Percentiles rank a stretch among this genome's conserved stretches.
phyloP scores from a whole-genome alignment of 2,797 vertebrate species.

The Chromobotia macracanthus region DNA sequence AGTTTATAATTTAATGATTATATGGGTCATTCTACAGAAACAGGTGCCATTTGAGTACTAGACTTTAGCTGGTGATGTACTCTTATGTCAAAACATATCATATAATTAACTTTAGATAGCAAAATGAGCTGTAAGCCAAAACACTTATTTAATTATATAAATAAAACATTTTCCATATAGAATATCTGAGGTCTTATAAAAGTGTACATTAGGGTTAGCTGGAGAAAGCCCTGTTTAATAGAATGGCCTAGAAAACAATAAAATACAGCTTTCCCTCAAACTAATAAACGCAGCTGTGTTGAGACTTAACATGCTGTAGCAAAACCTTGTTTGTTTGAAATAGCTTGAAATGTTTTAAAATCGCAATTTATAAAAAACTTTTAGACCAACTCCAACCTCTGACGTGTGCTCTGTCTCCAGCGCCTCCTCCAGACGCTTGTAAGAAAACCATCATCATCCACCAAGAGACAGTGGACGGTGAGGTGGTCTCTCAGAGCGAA shows the following conservation, averaged over 20 bases:
- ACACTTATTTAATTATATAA: too few relatives aligned
- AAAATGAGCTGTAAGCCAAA: too few relatives aligned
- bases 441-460: conserved; percentile 59
- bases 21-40: conserved; percentile 15
- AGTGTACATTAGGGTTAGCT: too few relatives aligned
- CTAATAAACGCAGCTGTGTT: not conserved
- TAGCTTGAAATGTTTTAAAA: not conserved
- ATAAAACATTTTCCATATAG: too few relatives aligned
- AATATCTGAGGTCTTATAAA: too few relatives aligned
- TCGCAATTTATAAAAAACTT: not conserved
- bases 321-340: not conserved
- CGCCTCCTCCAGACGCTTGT: conserved; percentile 33
- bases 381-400: not conserved
- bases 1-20: not conserved
- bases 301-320: not conserved
- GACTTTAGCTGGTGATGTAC: not conserved
- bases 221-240: not conserved
- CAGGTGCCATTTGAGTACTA: not conserved
- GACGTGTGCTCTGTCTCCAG: conserved; percentile 51
- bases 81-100: too few relatives aligned
- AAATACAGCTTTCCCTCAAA: not conserved
- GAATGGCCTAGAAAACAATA: not conserved
- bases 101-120: too few relatives aligned
- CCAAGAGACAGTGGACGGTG: conserved; percentile 54
- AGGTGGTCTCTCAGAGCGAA: conserved; percentile 49